These are phyloP conservation scores for Gymnogyps californianus DNA, from an alignment of 2,113 vertebrate genomes.

Conservation along the genomic window DNA sequence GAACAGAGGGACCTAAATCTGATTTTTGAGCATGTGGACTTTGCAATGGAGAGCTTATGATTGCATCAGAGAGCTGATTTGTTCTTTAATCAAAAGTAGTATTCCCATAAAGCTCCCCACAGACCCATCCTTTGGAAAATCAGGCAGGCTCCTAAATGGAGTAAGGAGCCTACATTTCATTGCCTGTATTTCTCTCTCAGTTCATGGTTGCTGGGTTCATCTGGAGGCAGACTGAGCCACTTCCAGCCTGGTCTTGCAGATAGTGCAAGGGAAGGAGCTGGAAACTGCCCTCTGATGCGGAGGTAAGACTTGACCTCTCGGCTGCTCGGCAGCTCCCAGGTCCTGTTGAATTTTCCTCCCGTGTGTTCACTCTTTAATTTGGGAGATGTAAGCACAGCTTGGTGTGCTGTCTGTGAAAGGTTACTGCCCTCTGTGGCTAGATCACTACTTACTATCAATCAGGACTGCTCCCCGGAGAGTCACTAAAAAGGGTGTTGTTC, in stretches of 20 bases:
- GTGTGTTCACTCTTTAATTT: accelerated
- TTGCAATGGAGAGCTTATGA: neutral
- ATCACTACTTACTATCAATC: neutral
- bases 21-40: neutral
- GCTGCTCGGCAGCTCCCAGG: neutral
- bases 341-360: neutral
- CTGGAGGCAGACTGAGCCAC: neutral
- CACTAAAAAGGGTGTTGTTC: neutral
- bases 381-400: neutral
- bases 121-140: neutral
- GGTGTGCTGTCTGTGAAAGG: neutral
- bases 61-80: neutral
- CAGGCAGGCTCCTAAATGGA: neutral
- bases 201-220: neutral
- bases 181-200: neutral
- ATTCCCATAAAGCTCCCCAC: neutral
- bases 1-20: neutral
- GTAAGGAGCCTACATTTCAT: neutral
- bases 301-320: neutral
- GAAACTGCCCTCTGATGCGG: neutral
- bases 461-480: neutral
- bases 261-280: neutral
- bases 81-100: neutral
- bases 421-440: neutral
- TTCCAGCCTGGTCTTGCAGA: neutral